phyloP scores from a whole-genome alignment of 1,140 invertebrate genomes.

The Watersipora subatra region DNA sequence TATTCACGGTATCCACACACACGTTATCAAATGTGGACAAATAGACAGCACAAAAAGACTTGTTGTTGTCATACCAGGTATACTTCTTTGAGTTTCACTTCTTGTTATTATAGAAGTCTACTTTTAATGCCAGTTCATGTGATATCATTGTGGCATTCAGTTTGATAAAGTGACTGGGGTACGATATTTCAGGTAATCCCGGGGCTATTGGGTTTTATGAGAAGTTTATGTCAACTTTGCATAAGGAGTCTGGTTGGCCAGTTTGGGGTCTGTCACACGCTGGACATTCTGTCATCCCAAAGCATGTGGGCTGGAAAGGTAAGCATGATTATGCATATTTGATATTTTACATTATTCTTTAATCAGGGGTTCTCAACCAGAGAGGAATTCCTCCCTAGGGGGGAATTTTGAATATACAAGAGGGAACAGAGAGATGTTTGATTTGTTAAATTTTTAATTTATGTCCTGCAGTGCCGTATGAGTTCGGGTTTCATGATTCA shows the following conservation, averaged over 20 bases:
- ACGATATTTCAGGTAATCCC: conserved; percentile 52
- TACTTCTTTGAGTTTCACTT: conserved; percentile 41
- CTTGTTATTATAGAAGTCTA: background rate
- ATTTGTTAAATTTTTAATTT: too few relatives aligned
- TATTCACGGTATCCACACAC: conserved; percentile 51
- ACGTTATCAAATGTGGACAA: conserved; percentile 52
- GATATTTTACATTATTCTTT: too few relatives aligned
- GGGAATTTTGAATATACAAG: too few relatives aligned
- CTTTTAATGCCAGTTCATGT: too few relatives aligned
- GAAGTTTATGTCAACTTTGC: conserved; percentile 51
- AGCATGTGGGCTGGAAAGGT: background rate
- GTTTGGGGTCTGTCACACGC: conserved; percentile 63
- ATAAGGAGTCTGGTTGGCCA: conserved; percentile 45
- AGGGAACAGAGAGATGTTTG: too few relatives aligned
- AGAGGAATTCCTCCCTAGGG: too few relatives aligned
- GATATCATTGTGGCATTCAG: too few relatives aligned
- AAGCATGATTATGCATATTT: background rate
- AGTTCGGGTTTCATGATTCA: too few relatives aligned
- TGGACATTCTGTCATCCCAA: conserved; percentile 34
- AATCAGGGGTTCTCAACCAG: too few relatives aligned
- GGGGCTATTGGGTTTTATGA: conserved; percentile 57
- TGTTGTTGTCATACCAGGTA: conserved; percentile 39
- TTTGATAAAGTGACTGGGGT: too few relatives aligned
- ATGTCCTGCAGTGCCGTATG: too few relatives aligned
- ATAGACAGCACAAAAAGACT: conserved; percentile 49